Conservation (phyloP, 1,140 invertebrate species). For the Ectropis grisescens region DNA sequence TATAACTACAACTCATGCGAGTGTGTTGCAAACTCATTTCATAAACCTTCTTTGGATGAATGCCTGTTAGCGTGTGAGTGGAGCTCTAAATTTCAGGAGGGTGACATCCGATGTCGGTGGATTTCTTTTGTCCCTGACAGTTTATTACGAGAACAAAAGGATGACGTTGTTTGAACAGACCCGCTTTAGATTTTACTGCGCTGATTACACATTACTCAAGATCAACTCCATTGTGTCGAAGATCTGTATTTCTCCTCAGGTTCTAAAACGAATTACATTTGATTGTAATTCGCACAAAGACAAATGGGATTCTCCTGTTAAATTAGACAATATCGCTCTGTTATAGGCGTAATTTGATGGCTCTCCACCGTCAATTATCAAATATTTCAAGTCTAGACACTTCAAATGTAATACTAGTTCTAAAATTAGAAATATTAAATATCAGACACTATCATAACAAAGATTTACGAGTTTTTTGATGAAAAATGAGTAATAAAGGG, state of each 20-base stretch:
- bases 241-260: constrained; percentile 29
- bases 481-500: too few species aligned
- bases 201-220: constrained; percentile 38
- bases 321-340: background rate
- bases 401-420: too few species aligned
- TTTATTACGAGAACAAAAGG: constrained; percentile 47
- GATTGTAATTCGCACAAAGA: constrained; percentile 20
- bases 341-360: too few species aligned
- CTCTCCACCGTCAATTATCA: too few species aligned
- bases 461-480: too few species aligned
- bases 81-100: constrained; percentile 28
- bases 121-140: constrained; percentile 45
- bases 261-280: constrained; percentile 28
- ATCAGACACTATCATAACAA: too few species aligned
- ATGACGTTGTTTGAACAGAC: constrained; percentile 32
- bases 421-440: too few species aligned
- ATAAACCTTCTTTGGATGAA: constrained; percentile 16
- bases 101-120: constrained; percentile 31
- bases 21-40: constrained; percentile 9
- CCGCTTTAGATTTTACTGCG: constrained; percentile 34
- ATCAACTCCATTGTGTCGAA: constrained; percentile 27
- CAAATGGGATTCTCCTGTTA: constrained; percentile 14
- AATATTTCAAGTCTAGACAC: too few species aligned
- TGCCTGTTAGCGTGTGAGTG: constrained; percentile 17
- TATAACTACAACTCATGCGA: background rate